These are phyloP conservation scores for Brachionus koreanus DNA, from an alignment of 1,140 invertebrate genomes.

Conservation along the genomic window DNA sequence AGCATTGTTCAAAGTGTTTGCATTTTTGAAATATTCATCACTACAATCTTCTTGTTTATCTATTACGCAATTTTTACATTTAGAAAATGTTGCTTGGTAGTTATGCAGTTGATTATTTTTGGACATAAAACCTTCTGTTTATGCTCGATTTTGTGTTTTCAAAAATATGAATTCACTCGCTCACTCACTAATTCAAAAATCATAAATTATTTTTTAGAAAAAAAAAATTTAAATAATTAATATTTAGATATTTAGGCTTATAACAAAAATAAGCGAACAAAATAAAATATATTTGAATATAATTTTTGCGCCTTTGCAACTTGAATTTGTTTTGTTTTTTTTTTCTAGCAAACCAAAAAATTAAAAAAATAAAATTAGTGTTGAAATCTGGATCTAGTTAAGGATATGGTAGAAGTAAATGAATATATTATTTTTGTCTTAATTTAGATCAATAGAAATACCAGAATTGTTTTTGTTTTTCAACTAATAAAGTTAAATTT, in stretches of 20 bases:
- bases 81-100: slow-evolving; percentile 1
- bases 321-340: no score
- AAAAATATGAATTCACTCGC: neutral
- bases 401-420: no score
- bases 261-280: neutral
- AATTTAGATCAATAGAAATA: no score
- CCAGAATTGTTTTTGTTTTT: no score
- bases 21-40: neutral
- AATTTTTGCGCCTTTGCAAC: no score
- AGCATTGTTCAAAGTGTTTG: neutral
- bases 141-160: neutral
- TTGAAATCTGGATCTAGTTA: neutral
- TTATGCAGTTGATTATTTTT: slow-evolving; percentile 3
- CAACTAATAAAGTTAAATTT: no score
- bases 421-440: no score
- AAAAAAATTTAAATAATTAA: neutral
- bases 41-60: neutral
- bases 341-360: neutral
- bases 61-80: slow-evolving; percentile 5
- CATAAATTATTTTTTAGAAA: neutral
- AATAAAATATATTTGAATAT: neutral
- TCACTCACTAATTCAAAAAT: neutral
- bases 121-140: neutral
- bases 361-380: neutral
- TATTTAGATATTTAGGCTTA: neutral